Conservation (phyloP, 2,797 vertebrate genomes). For the Melanotaenia nigrans region DNA sequence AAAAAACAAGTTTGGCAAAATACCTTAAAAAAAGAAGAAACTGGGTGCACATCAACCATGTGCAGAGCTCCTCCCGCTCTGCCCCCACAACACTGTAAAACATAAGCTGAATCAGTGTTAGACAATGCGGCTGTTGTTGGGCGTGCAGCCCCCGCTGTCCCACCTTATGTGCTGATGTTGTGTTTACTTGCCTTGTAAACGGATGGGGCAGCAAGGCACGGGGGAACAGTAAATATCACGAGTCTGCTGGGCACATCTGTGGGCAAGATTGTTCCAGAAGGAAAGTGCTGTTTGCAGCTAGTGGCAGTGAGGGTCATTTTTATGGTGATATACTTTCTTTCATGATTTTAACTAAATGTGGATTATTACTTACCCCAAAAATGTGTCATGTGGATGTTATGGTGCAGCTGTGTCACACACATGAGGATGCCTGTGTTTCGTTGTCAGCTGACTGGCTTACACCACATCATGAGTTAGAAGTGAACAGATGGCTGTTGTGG, state of each 20-base stretch:
- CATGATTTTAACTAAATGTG: not conserved
- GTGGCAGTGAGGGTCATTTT: not conserved
- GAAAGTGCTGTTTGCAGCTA: not conserved
- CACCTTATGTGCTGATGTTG: conserved; percentile 55
- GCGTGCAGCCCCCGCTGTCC: conserved; percentile 37
- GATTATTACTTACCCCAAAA: not conserved
- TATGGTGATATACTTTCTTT: not conserved
- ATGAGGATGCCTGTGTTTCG: not conserved
- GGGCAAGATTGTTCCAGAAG: conserved; percentile 12
- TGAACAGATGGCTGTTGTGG: not conserved
- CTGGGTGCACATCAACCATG: too few relatives aligned
- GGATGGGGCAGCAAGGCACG: conserved; percentile 11
- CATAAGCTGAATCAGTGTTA: conserved; percentile 14
- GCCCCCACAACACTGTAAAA: conserved; percentile 10
- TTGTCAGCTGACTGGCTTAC: conserved; percentile 31
- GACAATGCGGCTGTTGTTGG: conserved; percentile 61
- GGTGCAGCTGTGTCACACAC: not conserved
- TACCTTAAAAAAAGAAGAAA: too few relatives aligned
- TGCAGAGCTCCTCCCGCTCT: not conserved
- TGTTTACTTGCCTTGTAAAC: conserved; percentile 65
- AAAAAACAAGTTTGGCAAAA: too few relatives aligned
- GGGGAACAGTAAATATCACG: conserved; percentile 58
- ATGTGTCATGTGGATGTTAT: not conserved
- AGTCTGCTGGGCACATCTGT: conserved; percentile 36
- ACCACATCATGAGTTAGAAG: conserved; percentile 17